Base-by-base conservation (phyloP, 2,797 vertebrate species). In the Paramormyrops hopkinsi region DNA sequence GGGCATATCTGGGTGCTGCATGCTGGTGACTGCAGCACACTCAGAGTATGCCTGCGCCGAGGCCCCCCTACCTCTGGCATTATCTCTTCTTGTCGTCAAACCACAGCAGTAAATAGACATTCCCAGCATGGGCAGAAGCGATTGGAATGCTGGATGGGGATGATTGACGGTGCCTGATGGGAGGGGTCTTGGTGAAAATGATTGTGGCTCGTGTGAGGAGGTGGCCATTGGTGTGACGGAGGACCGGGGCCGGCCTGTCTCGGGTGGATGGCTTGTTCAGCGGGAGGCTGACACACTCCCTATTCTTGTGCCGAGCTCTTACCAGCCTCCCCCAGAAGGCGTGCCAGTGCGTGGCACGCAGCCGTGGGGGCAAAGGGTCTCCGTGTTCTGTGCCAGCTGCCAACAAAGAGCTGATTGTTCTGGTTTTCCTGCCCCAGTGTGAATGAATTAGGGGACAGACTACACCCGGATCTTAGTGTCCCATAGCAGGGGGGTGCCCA, bases 321-420 rank as follows among this genome's bases (percentile, higher is more conserved):
- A 1, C 65, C 76, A 11, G 14, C 53, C 37, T 37, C 12, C 51
- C 46, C 44, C 14, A 4, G 29, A 56, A 76, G 59, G 84, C 83
- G 62, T 56, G 89, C 82, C 46, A 54, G 73, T 51, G 89, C 50
- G 69, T 88, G 89, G 19, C 59, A 33, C 62, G 85, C 69, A 86
- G 79, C 17, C 76, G 76, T 19, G 12, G 76, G 76, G 76, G 76
- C 76, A 46, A 46, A 88, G 89, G 89, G 3, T 37, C 54, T 41
- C 56, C 90, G 4, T 41, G 89, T 92, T 90, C 69, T 87, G n/a
- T 51, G 53, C 33, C 51, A 88, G 87, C 62, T 84, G 33, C 69
- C 8, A 50, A 92, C 91, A 92, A 92, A 89, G 48, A 44, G 22
- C 79, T 56, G 44, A 65, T 91, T 92, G 92, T 92, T 59, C 91